Evolutionary conservation across 2,888 invertebrate genomes (phyloP), one percentile per base, ranked within the genome.

Genomic region (Pachydiplax longipennis): DNA sequence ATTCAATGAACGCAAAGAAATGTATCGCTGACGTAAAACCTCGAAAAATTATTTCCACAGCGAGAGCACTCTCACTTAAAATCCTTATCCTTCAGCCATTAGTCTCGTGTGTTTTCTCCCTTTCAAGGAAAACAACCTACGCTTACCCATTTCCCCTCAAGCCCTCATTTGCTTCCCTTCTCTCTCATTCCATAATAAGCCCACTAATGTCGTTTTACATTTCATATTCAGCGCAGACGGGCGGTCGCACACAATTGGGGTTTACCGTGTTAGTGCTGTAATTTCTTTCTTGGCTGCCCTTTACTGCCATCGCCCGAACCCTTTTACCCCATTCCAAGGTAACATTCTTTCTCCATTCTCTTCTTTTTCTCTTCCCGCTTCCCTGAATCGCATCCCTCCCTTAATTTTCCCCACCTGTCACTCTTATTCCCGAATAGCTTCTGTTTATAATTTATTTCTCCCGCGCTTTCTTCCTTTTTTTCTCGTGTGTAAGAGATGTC

Each of bases 221-320:
- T 83, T 58, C 83, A 83, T 83, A 83, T 83, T 83, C 83, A 40
- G 83, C 58, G 83, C 53, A 83, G 83, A 83, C 83, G 83, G 35
- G 83, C 83, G 83, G 83, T 83, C 83, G 83, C 83, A 83, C 83
- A 58, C 83, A 83, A 83, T 83, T 83, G 83, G 83, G 83, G 83
- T 83, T 83, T 83, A 83, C 83, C 83, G 53, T 83, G 83, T 83
- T 83, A 83, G 83, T 58, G 83, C 58, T 83, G 83, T 83, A 83
- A 83, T 83, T 44, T 53, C 83, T 44, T 82, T 48, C 83, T 83
- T 58, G 53, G 58, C 83, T 53, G 83, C 13, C 83, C 83, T 58
- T 83, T 83, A 31, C 83, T 53, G 10, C 58, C 40, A 82, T 1
- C 48, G 81, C 22, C 53, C 83, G 12, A 31, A 31, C 48, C 82